Base-by-base conservation (phyloP, 2,797 vertebrate genomes). In the Falco cherrug region DNA sequence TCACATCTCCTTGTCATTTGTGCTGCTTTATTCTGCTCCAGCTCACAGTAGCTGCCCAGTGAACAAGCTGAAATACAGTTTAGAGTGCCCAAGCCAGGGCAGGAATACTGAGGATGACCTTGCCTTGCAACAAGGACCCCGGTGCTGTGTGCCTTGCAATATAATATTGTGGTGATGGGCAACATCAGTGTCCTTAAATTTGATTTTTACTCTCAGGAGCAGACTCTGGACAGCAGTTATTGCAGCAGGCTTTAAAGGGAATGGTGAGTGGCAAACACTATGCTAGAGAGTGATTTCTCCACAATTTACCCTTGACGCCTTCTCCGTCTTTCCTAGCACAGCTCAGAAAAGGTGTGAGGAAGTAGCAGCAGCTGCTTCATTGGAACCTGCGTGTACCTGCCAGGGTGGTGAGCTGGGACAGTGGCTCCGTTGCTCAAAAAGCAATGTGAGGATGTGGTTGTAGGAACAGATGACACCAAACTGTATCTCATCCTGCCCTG, bases 391-490 rank as follows among this genome's bases (percentile, higher is more conserved):
- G 3, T 29, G 22, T 35, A 31, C 26, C 33, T 61, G 12, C 2
- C 50, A 39, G 24, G 39, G 13, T 56, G 61, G 18, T 29, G 81
- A 61, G 22, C 37, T 53, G 63, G 25, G 41, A 21, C 28, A n/a
- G 37, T 15, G 67, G 10, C 12, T 88, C 60, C 39, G 8, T 4
- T n/a, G 87, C 51, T 68, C 61, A 75, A 73, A 19, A 33, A 70
- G 3, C 29, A 63, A 41, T 0, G 0, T 26, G 35, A 60, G 13
- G 59, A 26, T 39, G 28, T 2, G 8, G 54, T 50, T 47, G 25
- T 2, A 87, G 45, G 24, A 35, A 43, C 9, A 56, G 4, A 6
- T 48, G 48, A 10, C 53, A 93, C 19, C 7, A 82, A 79, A 37
- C 18, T 61, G 14, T 50, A 79, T 17, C 22, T 26, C 22, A 13